Evolutionary conservation across 2,888 invertebrate genomes (phyloP).

Genomic region (Darwinula stevensoni): DNA sequence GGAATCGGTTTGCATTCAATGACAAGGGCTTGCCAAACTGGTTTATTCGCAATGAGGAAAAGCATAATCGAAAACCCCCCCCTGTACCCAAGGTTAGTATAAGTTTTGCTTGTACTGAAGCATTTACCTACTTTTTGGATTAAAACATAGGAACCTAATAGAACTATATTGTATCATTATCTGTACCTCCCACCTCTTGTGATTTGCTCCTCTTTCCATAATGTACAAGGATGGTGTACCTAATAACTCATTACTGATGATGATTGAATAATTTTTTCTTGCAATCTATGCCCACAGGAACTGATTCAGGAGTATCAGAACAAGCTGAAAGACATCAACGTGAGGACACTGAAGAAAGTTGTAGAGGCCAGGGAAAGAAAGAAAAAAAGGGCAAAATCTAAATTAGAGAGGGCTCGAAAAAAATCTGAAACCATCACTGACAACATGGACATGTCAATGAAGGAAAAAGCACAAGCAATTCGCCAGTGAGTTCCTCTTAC

Average conservation of each 20-base stretch:
- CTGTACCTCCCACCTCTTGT: too few species aligned
- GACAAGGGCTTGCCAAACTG: conserved; percentile 77
- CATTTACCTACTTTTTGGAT: too few species aligned
- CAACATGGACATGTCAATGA: conserved; percentile 55
- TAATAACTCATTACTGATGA: too few species aligned
- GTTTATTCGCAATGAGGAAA: conserved; percentile 78
- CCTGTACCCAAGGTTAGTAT: conserved; percentile 44
- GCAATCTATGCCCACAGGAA: too few species aligned
- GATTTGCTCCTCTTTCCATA: too few species aligned
- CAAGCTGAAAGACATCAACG: conserved; percentile 48
- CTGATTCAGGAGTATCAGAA: conserved; percentile 51
- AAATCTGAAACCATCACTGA: conserved; percentile 82
- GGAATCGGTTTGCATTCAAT: conserved; percentile 76
- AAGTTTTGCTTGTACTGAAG: too few species aligned
- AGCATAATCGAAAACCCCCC: conserved; percentile 51
- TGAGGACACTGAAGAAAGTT: conserved; percentile 86
- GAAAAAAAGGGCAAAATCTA: conserved; percentile 57
- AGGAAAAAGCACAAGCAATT: conserved; percentile 76
- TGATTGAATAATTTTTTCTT: too few species aligned
- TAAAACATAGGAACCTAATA: too few species aligned
- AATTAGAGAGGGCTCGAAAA: conserved; percentile 76
- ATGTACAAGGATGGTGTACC: too few species aligned
- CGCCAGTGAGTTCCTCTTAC: conserved; percentile 24
- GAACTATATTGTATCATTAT: too few species aligned
- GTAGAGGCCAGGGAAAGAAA: conserved; percentile 93